phyloP scores from a whole-genome alignment of 2,113 vertebrate species.

The Halcyon senegalensis region DNA sequence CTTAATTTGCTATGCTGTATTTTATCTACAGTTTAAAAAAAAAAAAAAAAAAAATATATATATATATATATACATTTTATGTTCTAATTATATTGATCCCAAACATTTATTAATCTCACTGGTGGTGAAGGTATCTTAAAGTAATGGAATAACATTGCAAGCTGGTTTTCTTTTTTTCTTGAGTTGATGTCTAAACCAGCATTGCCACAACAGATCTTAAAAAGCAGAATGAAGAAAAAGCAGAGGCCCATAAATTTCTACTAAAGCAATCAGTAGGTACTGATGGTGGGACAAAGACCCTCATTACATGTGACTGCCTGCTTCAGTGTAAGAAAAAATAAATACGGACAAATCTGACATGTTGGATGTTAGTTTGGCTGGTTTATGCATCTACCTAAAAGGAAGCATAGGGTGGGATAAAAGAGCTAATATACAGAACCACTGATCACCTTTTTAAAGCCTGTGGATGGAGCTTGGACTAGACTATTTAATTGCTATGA shows the following conservation, averaged over 20 bases:
- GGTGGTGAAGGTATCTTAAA: background rate
- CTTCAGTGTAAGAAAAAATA: background rate
- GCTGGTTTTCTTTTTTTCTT: background rate
- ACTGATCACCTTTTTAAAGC: background rate
- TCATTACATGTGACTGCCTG: background rate
- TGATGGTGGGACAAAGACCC: background rate
- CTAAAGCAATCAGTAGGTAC: background rate
- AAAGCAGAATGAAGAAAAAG: background rate
- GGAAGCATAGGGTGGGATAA: rapidly evolving
- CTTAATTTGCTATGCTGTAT: background rate
- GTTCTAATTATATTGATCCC: background rate
- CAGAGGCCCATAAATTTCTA: background rate
- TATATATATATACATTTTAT: background rate
- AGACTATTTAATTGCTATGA: background rate
- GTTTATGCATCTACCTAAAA: background rate
- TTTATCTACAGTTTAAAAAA: background rate
- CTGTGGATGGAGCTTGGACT: background rate
- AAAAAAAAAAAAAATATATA: rapidly evolving
- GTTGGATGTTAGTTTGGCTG: background rate
- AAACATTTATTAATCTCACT: background rate
- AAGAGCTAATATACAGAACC: background rate
- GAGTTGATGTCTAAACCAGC: background rate
- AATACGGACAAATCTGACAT: background rate
- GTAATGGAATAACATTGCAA: background rate
- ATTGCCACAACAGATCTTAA: background rate